A percentile compares a stretch with the other conserved stretches of the same genome.
Conservation (phyloP, 2,797 vertebrate species). For the Pagetopsis macropterus region DNA sequence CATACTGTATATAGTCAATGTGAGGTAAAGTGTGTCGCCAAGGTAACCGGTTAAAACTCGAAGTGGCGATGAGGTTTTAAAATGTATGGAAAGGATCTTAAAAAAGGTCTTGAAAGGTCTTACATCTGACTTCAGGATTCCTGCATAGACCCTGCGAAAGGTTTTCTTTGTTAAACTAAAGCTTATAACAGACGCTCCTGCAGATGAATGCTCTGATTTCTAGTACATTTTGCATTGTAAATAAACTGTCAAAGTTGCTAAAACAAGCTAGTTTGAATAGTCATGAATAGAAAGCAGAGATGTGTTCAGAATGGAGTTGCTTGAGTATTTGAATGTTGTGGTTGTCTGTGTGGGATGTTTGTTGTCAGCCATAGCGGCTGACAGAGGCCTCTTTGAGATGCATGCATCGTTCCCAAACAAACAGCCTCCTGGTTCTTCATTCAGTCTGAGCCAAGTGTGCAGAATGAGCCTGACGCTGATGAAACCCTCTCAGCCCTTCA, state of each 20-base stretch:
- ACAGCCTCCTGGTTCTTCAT: conserved; percentile 50
- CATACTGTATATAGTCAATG: no score
- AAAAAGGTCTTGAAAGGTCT: no score
- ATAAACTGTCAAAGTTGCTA: neutral
- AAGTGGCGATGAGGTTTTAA: no score
- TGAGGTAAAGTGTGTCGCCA: no score
- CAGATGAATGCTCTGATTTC: neutral
- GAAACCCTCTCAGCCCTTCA: conserved; percentile 49
- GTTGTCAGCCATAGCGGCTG: conserved; percentile 31
- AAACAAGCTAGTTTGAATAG: neutral
- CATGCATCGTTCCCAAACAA: conserved; percentile 44
- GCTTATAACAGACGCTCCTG: neutral
- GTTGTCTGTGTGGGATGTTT: conserved; percentile 5
- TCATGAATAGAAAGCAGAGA: neutral
- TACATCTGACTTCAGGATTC: no score
- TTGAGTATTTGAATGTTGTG: conserved; percentile 5
- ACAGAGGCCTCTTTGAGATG: conserved; percentile 48
- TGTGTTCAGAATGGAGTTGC: neutral
- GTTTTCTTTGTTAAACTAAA: neutral
- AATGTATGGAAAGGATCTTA: no score
- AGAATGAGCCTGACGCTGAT: conserved; percentile 67
- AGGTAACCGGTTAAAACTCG: no score
- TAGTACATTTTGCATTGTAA: neutral
- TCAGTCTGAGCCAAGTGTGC: conserved; percentile 58
- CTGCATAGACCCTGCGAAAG: no score